A percentile compares a stretch with the other conserved stretches of the same genome.
Evolutionary conservation across 2,797 vertebrate genomes (phyloP).

Genomic region (Macroramphosus scolopax): DNA sequence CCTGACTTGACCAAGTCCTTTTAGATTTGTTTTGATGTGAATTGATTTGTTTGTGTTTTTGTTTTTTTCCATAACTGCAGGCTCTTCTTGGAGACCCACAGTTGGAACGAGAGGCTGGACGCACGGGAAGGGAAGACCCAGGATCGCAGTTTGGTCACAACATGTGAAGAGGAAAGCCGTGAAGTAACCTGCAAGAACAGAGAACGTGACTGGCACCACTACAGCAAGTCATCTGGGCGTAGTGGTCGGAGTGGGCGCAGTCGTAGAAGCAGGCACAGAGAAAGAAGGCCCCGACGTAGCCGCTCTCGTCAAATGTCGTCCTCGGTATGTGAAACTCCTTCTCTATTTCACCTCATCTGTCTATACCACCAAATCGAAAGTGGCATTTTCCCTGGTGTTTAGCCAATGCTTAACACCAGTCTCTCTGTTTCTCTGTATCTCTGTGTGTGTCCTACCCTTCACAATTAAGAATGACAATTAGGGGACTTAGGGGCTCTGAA

Average conservation of each 20-base stretch:
- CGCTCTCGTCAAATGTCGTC: conserved; percentile 80
- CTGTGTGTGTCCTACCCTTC: conserved; percentile 43
- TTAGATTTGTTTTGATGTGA: no score
- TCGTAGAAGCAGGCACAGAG: conserved; percentile 66
- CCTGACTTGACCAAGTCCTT: no score
- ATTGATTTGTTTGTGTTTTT: background rate
- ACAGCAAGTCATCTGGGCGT: conserved; percentile 88
- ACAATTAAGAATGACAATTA: conserved; percentile 51
- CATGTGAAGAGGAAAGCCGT: conserved; percentile 72
- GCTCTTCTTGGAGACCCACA: conserved; percentile 87
- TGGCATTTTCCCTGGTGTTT: conserved; percentile 60
- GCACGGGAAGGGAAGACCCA: conserved; percentile 71
- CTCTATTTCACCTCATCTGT: conserved; percentile 23
- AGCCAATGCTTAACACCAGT: conserved; percentile 56
- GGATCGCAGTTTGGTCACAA: conserved; percentile 78
- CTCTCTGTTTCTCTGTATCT: no score
- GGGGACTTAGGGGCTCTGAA: conserved; percentile 31
- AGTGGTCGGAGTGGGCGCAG: conserved; percentile 84
- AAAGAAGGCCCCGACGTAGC: conserved; percentile 73
- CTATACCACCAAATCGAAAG: conserved; percentile 48
- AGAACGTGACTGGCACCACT: conserved; percentile 87
- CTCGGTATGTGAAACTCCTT: conserved; percentile 83
- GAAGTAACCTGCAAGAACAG: conserved; percentile 59
- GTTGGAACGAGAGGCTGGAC: conserved; percentile 83
- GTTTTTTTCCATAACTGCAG: conserved; percentile 58